Evolutionary conservation across 2,113 vertebrate species (phyloP).

Genomic region (Urocitellus parryii): DNA sequence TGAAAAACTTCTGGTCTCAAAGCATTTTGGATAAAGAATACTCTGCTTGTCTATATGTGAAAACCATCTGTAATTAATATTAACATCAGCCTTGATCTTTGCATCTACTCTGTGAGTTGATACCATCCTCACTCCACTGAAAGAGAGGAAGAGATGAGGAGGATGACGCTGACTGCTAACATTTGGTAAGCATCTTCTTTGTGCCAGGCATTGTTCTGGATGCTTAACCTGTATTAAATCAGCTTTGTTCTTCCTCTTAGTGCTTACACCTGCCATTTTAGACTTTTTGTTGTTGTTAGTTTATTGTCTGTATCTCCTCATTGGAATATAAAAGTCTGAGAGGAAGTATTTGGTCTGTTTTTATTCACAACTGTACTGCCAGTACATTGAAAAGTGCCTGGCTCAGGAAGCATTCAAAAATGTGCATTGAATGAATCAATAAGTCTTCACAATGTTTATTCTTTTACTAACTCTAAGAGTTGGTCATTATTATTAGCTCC

Average conservation of each 20-base stretch:
- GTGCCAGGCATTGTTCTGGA: neutral
- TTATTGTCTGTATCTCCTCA: neutral
- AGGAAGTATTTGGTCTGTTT: neutral
- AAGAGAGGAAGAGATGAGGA: neutral
- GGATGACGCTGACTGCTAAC: no score
- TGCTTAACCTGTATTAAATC: neutral
- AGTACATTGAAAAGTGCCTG: neutral
- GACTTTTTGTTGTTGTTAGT: neutral
- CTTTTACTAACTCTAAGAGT: neutral
- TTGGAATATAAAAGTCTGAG: neutral
- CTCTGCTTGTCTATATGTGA: neutral
- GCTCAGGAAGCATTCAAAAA: neutral
- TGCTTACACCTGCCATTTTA: neutral
- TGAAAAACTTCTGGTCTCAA: neutral
- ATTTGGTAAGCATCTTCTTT: neutral
- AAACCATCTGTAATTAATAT: neutral
- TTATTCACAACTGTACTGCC: neutral
- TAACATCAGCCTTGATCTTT: neutral
- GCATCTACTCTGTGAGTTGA: neutral
- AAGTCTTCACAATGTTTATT: neutral
- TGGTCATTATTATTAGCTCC: neutral
- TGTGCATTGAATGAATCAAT: neutral
- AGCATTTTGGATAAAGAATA: neutral
- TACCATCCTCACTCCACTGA: neutral
- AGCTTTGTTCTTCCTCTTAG: constrained; percentile 1